Conservation (phyloP, 2,888 invertebrate genomes). For the Hedychridium roseum region DNA sequence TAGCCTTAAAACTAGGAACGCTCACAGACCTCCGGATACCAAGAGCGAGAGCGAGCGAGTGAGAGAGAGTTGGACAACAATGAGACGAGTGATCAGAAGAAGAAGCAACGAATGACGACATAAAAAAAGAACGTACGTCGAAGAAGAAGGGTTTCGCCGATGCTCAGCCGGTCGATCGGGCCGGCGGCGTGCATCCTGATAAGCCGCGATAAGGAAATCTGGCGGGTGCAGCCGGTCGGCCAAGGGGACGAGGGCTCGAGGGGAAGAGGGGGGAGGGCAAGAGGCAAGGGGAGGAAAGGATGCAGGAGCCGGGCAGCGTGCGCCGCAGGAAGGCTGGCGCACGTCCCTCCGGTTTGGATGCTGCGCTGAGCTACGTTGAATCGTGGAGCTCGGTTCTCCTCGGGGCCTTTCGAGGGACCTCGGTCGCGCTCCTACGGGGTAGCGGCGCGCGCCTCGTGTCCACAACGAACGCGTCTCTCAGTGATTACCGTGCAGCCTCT, state of each 20-base stretch:
- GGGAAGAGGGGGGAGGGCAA: not conserved
- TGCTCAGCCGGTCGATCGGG: too few species aligned
- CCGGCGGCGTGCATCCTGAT: slow-evolving; percentile 33
- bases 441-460: slow-evolving; percentile 50
- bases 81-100: too few species aligned
- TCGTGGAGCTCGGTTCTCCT: slow-evolving; percentile 29
- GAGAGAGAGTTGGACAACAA: too few species aligned
- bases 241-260: not conserved
- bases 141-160: too few species aligned
- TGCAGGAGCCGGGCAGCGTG: slow-evolving; percentile 4
- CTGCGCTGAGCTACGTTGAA: too few species aligned
- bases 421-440: slow-evolving; percentile 44
- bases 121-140: too few species aligned
- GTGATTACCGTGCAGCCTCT: slow-evolving; percentile 45
- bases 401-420: too few species aligned
- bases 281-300: not conserved
- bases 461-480: slow-evolving; percentile 36
- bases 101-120: too few species aligned
- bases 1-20: too few species aligned
- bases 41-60: too few species aligned
- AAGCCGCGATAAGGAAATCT: slow-evolving; percentile 30
- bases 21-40: too few species aligned
- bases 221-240: slow-evolving; percentile 8
- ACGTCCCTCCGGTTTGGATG: slow-evolving; percentile 35
- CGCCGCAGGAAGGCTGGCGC: not conserved